These are phyloP conservation scores for Steromphala cineraria DNA, from an alignment of 2,888 invertebrate species.

Conservation along the genomic window DNA sequence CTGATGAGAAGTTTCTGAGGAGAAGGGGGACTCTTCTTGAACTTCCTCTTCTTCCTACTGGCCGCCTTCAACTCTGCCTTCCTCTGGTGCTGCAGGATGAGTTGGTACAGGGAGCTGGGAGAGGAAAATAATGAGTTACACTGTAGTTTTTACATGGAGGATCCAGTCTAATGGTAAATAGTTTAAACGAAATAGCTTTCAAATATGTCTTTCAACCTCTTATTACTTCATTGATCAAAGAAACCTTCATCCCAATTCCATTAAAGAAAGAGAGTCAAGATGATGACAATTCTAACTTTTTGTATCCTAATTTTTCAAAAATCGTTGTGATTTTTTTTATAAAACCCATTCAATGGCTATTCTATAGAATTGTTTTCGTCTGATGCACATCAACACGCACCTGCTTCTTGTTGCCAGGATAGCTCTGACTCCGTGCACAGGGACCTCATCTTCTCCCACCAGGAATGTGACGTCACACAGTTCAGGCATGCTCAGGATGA, in stretches of 20 bases:
- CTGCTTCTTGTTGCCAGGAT: slow-evolving; percentile 18
- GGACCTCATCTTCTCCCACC: not conserved
- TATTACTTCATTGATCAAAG: no score
- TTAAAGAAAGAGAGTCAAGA: no score
- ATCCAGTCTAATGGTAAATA: no score
- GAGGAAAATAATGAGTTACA: not conserved
- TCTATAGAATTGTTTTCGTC: no score
- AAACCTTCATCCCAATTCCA: no score
- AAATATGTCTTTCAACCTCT: no score
- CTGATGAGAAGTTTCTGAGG: not conserved
- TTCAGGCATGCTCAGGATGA: slow-evolving; percentile 11
- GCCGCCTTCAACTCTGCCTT: not conserved
- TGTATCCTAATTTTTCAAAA: no score
- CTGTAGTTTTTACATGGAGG: not conserved
- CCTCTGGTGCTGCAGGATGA: not conserved
- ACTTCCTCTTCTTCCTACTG: not conserved
- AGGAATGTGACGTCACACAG: slow-evolving; percentile 13
- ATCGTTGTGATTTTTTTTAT: no score
- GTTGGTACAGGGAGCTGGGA: not conserved
- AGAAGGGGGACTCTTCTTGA: not conserved
- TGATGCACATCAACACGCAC: not conserved
- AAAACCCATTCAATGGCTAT: no score
- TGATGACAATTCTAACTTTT: no score
- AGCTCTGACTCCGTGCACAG: slow-evolving; percentile 13
- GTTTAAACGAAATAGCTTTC: no score